Base-by-base conservation (phyloP, 2,797 vertebrate genomes). In the Bradypus variegatus region DNA sequence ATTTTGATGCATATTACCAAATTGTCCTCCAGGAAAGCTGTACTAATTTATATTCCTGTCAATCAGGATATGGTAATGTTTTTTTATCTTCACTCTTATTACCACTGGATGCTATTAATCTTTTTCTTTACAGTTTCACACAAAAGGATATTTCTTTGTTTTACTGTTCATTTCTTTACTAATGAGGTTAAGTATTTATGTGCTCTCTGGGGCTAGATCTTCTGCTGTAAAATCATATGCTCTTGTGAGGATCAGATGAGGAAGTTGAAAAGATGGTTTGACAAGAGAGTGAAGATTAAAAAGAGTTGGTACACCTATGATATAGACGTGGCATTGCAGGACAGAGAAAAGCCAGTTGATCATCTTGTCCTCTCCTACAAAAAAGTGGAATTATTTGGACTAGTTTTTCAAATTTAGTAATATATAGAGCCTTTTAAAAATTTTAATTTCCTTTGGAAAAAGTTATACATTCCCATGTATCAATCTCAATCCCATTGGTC, bases 1-100 rank as follows among this genome's bases (percentile, higher is more conserved):
- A 86, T 94, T 86, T 91, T 88, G 69, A 60, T 88, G 83, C 13
- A 14, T 89, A 48, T 72, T 90, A 92, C 60, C 83, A 92, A 73
- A 77, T 78, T 76, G 84, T 38, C 72, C 31, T 72, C 62, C 31
- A 89, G 41, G 16, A 73, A 75, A 83, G 19, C 60, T 69, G 8
- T 86, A 78, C 53, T 88, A 86, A 73, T 89, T 85, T 94, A 67
- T 86, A 83, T 86, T 88, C 80, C 33, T 87, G 41, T 76, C 65
- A 64, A 15, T 77, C 58, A 85, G 33, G 19, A 48, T 88, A 50
- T 41, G 45, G 92, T 12, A 88, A 73, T 88, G 33, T 79, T 48
- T 58, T 92, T 87, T 90, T 84, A 67, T 18, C 23, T 77, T 90
- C 12, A 36, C 25, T 91, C 41, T 75, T 90, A 38, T 14, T 75